phyloP scores from a whole-genome alignment of 2,113 vertebrate species.

The Diglossa brunneiventris region DNA sequence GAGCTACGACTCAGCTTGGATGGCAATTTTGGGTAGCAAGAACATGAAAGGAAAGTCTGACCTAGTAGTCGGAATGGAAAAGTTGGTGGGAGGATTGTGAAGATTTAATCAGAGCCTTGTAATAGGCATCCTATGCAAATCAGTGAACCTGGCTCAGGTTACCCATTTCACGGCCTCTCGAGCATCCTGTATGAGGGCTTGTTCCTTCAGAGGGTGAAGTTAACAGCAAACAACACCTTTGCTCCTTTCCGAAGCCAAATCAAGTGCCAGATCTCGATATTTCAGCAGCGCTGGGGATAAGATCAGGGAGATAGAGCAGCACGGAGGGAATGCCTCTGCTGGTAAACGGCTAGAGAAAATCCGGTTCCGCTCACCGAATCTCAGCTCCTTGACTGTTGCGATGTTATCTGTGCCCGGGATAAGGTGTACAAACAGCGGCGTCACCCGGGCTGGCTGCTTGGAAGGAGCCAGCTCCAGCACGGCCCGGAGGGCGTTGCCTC shows the following conservation, averaged over 20 bases:
- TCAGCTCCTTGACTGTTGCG: not conserved
- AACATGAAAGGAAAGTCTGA: conserved; percentile 29
- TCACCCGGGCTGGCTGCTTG: not conserved
- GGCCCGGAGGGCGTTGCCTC: not conserved
- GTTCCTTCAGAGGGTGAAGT: not conserved
- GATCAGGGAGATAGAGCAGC: not conserved
- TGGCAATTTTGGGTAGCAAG: not conserved
- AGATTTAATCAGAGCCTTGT: conserved; percentile 20
- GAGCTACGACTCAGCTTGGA: not conserved
- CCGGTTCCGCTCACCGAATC: not conserved
- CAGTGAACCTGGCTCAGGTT: not conserved
- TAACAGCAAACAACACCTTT: not conserved
- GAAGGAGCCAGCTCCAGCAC: not conserved
- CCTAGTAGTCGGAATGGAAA: not conserved
- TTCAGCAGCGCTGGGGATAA: not conserved
- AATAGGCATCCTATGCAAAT: conserved; percentile 10
- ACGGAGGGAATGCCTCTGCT: not conserved
- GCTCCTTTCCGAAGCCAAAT: not conserved
- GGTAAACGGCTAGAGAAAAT: not conserved
- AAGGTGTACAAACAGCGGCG: not conserved
- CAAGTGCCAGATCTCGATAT: not conserved
- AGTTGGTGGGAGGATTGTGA: not conserved
- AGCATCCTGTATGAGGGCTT: not conserved
- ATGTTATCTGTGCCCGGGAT: not conserved
- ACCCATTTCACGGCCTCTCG: not conserved